Base-by-base conservation (phyloP, 2,113 vertebrate species). In the Cyanoramphus novaezelandiae region DNA sequence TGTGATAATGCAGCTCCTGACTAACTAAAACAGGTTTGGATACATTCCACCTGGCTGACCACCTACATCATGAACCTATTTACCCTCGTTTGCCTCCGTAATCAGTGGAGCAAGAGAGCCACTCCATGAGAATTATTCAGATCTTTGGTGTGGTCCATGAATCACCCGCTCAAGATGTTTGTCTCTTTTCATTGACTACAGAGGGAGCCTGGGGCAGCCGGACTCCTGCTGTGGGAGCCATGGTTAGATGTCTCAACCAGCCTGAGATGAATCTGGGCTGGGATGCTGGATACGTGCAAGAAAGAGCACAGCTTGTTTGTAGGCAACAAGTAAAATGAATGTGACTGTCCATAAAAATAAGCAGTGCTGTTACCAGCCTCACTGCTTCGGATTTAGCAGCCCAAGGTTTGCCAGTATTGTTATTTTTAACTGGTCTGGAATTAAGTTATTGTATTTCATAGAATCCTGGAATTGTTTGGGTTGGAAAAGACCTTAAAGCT, bases 131-230 rank as follows among this genome's bases (percentile, higher is more conserved):
- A 81, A 43, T 95, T 83, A 89, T 93, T 93, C 93, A 95, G 62
- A 62, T n/a, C 91, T 91, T 95, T 95, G 96, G 94, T 89, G 95
- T 97, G 96, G 96, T 69, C 91, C 89, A 15, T 96, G 95, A 95
- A 91, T 96, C 96, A 97, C 84, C 71, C 5, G 14, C 95, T 93
- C 64, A 25, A 31, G 93, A 72, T 76, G 70, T 41, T 83, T 93
- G 63, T 83, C 93, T 95, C 65, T 57, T 93, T 81, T 52, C 91
- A 72, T 11, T 47, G 89, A 49, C 83, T 95, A 13, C 84, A 41
- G 62, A 44, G 65, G 89, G 50, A 95, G 80, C 94, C 92, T 47
- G 60, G 65, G 81, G 95, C 83, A 79, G 83, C 80, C 0, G 10
- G 53, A 50, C 71, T 69, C 63, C 25, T 23, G 59, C 67, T 1